A percentile compares a stretch with the other conserved stretches of the same genome.
Evolutionary conservation across 2,888 invertebrate species (phyloP).

Genomic region (Temnothorax rugatulus): DNA sequence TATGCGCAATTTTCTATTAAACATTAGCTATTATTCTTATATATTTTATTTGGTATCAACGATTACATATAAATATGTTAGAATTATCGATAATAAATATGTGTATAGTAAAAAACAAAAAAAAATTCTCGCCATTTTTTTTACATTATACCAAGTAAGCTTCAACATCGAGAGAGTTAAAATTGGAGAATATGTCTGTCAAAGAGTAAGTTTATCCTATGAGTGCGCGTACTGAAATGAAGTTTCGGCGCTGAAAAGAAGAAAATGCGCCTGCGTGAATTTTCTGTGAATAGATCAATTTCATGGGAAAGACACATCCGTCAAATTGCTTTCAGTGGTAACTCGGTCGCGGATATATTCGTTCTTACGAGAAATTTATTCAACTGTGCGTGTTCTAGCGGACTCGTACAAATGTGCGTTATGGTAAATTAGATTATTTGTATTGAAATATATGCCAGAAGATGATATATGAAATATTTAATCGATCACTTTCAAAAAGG

Average conservation of each 20-base stretch:
- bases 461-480: neutral
- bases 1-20: neutral
- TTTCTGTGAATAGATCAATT: neutral
- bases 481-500: too few species aligned
- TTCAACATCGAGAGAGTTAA: too few species aligned
- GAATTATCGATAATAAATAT: too few species aligned
- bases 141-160: neutral
- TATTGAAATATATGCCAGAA: neutral
- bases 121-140: neutral
- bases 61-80: neutral
- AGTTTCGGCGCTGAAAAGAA: neutral
- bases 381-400: neutral
- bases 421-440: neutral
- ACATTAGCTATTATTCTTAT: neutral
- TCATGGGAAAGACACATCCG: neutral
- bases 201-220: too few species aligned
- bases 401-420: neutral
- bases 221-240: neutral
- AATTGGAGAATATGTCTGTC: too few species aligned
- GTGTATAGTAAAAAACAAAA: too few species aligned
- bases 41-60: neutral
- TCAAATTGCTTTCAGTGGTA: neutral
- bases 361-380: neutral
- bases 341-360: neutral
- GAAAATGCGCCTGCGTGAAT: neutral